Conservation (phyloP, 2,797 vertebrate genomes). For the Sebastolobus altivelis region DNA sequence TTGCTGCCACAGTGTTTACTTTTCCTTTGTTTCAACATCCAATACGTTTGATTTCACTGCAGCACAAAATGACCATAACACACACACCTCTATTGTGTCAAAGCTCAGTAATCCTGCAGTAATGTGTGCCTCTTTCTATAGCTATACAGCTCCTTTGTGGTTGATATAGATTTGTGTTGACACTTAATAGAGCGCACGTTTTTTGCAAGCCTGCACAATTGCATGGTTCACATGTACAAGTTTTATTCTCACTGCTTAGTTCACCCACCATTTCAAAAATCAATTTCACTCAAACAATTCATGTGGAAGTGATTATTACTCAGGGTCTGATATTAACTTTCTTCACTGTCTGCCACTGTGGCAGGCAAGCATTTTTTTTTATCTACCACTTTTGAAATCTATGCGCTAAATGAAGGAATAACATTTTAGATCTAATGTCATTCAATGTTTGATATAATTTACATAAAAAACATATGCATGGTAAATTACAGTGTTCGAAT, state of each 20-base stretch:
- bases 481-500: no score
- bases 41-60: background rate
- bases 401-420: no score
- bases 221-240: background rate
- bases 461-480: no score
- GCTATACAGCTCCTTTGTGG: background rate
- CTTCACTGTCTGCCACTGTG: no score
- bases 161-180: slow-evolving; percentile 14
- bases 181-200: background rate
- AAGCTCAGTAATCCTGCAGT: background rate
- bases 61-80: background rate
- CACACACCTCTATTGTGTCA: background rate
- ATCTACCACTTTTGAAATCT: no score
- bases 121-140: background rate
- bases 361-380: no score
- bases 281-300: background rate
- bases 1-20: background rate
- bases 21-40: background rate
- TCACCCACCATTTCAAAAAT: background rate
- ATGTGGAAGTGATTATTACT: background rate
- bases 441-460: no score
- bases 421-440: no score
- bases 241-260: background rate
- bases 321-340: no score
- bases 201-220: background rate